Conservation (phyloP, 2,113 vertebrate genomes). For the Bufo bufo region DNA sequence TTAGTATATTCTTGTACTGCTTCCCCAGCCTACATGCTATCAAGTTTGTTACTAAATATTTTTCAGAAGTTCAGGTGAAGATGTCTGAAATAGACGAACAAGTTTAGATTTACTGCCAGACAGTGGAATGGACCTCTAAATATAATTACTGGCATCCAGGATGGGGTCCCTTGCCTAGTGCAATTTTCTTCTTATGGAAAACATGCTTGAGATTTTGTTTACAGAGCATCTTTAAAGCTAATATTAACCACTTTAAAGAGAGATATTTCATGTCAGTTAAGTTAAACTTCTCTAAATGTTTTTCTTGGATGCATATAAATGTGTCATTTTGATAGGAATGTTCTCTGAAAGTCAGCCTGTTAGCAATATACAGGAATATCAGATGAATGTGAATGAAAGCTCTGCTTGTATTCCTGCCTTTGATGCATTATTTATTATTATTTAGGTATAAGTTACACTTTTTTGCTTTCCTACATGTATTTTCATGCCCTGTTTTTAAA, state of each 20-base stretch:
- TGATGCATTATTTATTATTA: slow-evolving; percentile 44
- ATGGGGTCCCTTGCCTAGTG: slow-evolving; percentile 48
- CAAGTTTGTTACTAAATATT: slow-evolving; percentile 57
- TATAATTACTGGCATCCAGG: slow-evolving; percentile 55
- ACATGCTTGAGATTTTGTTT: slow-evolving; percentile 56
- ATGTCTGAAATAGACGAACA: slow-evolving; percentile 56
- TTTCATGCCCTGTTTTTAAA: slow-evolving; percentile 19
- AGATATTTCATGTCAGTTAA: slow-evolving; percentile 51
- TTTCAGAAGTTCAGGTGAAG: slow-evolving; percentile 55
- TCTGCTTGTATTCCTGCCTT: slow-evolving; percentile 20
- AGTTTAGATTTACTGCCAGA: slow-evolving; percentile 56
- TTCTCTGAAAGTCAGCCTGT: slow-evolving; percentile 7
- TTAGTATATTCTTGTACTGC: slow-evolving; percentile 49
- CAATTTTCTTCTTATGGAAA: slow-evolving; percentile 57
- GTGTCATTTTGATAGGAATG: slow-evolving; percentile 48
- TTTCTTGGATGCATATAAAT: slow-evolving; percentile 46
- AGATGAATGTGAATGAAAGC: slow-evolving; percentile 1
- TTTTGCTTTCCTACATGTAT: slow-evolving; percentile 23
- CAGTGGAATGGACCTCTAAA: slow-evolving; percentile 53
- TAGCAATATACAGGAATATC: slow-evolving; percentile 16
- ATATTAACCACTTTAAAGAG: slow-evolving; percentile 56
- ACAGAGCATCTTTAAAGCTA: slow-evolving; percentile 54
- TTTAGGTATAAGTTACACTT: slow-evolving; percentile 39
- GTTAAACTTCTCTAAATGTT: slow-evolving; percentile 48
- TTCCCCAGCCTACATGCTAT: slow-evolving; percentile 48